phyloP scores from a whole-genome alignment of 2,113 vertebrate species.

The Panthera tigris region DNA sequence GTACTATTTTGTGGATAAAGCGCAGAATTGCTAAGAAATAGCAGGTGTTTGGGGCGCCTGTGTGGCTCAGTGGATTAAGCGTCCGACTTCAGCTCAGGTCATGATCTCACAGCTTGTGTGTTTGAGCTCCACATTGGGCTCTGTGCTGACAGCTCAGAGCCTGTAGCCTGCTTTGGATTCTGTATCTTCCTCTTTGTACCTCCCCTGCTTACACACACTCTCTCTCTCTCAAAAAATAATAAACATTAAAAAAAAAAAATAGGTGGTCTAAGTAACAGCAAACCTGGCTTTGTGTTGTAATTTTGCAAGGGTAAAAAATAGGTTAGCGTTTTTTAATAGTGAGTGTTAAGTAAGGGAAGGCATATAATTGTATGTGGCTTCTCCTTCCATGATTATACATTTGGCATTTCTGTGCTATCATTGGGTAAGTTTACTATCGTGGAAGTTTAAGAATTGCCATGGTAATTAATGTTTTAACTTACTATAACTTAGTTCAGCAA shows the following conservation, averaged over 20 bases:
- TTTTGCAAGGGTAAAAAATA: not conserved
- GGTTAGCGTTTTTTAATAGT: not conserved
- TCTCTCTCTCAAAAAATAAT: too few relatives aligned
- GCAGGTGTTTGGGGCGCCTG: too few relatives aligned
- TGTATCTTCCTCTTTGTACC: too few relatives aligned
- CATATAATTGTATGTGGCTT: not conserved
- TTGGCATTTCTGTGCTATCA: not conserved
- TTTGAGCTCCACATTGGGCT: too few relatives aligned
- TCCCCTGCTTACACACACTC: too few relatives aligned
- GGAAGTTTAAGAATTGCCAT: not conserved
- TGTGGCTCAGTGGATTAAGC: too few relatives aligned
- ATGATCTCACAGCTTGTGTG: too few relatives aligned
- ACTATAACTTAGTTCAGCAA: not conserved
- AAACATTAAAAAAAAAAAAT: too few relatives aligned
- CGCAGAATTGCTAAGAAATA: not conserved
- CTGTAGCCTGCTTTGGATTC: too few relatives aligned
- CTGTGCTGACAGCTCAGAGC: too few relatives aligned
- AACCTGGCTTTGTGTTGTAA: not conserved
- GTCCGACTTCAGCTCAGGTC: too few relatives aligned
- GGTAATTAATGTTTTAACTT: not conserved
- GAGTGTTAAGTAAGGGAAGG: not conserved
- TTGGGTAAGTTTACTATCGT: not conserved
- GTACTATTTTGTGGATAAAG: conserved; percentile 21
- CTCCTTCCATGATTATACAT: not conserved
- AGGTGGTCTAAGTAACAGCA: not conserved